A percentile compares a stretch with the other conserved stretches of the same genome.
phyloP scores from a whole-genome alignment of 2,113 vertebrate species.

The Neoarius graeffei region DNA sequence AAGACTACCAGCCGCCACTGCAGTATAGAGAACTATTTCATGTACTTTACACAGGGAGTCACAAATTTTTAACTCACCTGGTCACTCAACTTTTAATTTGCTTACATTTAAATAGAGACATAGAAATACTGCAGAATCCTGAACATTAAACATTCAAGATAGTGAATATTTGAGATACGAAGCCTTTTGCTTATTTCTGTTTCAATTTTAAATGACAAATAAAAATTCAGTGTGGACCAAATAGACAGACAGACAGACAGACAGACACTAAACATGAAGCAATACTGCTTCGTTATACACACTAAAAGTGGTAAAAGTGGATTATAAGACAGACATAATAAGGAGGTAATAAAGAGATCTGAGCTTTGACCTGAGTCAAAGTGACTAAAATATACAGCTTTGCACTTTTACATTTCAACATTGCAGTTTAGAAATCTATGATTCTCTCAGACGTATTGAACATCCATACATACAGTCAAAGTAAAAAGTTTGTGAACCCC shows the following conservation, averaged over 20 bases:
- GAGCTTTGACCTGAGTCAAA: not conserved
- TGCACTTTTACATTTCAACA: no score
- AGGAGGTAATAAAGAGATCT: not conserved
- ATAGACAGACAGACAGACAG: no score
- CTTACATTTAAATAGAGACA: no score
- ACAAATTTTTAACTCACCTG: slow-evolving; percentile 72
- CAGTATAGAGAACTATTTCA: not conserved
- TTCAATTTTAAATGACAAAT: no score
- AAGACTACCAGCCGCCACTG: no score
- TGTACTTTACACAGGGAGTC: not conserved
- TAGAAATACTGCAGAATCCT: not conserved
- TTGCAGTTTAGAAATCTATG: not conserved
- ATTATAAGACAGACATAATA: not conserved
- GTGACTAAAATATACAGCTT: not conserved
- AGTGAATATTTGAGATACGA: not conserved
- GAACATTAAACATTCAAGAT: not conserved
- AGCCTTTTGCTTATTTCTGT: not conserved
- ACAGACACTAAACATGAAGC: not conserved
- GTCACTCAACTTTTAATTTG: slow-evolving; percentile 81
- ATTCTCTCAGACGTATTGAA: no score
- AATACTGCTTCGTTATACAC: not conserved
- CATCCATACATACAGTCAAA: no score
- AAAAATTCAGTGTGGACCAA: no score
- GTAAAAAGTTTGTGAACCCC: no score
- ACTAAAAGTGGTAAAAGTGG: slow-evolving; percentile 4